These are phyloP conservation scores for Urocolius indicus DNA, from an alignment of 2,113 vertebrate genomes.

Conservation along the genomic window DNA sequence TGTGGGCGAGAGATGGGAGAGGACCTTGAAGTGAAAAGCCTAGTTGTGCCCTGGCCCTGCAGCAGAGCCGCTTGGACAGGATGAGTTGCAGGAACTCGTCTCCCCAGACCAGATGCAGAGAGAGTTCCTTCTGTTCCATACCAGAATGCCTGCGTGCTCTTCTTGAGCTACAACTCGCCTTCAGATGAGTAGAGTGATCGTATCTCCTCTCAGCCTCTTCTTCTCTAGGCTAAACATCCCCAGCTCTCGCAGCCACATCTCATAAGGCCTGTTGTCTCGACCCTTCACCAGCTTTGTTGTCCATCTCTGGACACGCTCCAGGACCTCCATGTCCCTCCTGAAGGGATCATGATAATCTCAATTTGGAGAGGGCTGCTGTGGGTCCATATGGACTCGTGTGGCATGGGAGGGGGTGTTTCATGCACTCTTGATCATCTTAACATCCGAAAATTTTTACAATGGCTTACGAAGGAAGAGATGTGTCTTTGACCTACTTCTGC, in stretches of 20 bases:
- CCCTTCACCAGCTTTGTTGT: too few relatives aligned
- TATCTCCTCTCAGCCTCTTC: too few relatives aligned
- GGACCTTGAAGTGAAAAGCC: not conserved
- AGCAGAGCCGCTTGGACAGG: fast-evolving
- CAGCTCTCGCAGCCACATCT: too few relatives aligned
- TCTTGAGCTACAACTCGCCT: not conserved
- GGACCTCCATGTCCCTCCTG: too few relatives aligned
- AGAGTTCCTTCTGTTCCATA: not conserved
- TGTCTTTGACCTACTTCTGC: not conserved
- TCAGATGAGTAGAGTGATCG: too few relatives aligned
- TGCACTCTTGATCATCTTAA: not conserved
- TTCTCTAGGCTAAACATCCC: too few relatives aligned
- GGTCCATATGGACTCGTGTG: not conserved
- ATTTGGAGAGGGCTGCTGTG: not conserved
- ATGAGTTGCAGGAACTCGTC: not conserved
- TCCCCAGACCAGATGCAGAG: not conserved
- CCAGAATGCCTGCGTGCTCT: not conserved
- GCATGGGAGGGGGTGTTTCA: not conserved
- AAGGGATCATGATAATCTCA: not conserved
- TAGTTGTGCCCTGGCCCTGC: not conserved
- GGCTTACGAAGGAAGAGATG: not conserved
- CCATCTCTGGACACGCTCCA: too few relatives aligned
- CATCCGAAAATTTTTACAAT: not conserved
- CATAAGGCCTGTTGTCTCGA: too few relatives aligned
- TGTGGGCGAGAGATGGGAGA: conserved; percentile 5